Evolutionary conservation across 2,797 vertebrate genomes (phyloP).

Genomic region (Acropternis orthonyx): DNA sequence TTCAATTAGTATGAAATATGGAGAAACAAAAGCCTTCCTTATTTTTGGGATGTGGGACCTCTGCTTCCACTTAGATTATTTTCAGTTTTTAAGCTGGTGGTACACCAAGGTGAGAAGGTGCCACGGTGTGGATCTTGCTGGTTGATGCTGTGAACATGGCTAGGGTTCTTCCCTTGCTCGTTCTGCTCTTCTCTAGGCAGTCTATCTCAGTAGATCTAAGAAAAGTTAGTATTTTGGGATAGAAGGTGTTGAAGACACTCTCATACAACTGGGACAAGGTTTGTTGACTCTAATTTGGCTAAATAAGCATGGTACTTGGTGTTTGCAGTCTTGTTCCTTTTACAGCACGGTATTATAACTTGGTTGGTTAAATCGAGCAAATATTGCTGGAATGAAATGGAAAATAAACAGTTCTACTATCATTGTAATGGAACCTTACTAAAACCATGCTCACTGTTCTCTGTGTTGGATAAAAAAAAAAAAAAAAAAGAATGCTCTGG

Average conservation of each 20-base stretch:
- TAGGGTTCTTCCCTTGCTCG: neutral
- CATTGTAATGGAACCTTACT: neutral
- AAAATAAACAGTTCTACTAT: neutral
- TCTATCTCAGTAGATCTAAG: fast-evolving
- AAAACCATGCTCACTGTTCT: neutral
- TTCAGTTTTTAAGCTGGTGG: neutral
- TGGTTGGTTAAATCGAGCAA: neutral
- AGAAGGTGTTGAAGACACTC: neutral
- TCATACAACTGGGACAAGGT: neutral
- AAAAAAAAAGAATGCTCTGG: neutral
- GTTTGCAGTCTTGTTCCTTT: neutral
- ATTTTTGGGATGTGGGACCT: neutral
- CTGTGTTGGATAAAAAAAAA: neutral
- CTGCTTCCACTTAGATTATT: neutral
- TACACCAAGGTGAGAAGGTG: neutral
- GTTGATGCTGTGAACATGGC: neutral
- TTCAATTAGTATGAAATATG: neutral
- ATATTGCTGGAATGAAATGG: neutral
- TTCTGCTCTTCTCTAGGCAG: neutral
- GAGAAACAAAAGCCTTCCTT: neutral
- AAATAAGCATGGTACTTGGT: neutral
- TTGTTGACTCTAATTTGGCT: neutral
- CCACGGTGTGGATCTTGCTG: neutral
- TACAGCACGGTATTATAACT: neutral
- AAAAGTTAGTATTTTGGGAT: neutral